A percentile compares a stretch with the other conserved stretches of the same genome.
phyloP scores from a whole-genome alignment of 2,797 vertebrate species.

The Pseudochirops corinnae region DNA sequence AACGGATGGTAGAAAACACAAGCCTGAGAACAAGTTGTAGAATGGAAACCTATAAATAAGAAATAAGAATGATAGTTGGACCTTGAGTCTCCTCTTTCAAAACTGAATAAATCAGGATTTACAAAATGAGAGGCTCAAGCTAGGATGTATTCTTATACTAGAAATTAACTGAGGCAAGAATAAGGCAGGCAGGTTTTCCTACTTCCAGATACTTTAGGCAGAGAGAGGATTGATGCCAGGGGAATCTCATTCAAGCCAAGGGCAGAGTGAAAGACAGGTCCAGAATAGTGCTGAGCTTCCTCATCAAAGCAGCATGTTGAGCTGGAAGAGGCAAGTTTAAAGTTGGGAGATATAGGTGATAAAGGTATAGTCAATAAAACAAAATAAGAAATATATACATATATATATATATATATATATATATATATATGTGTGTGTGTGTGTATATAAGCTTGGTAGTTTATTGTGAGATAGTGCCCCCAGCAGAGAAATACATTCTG shows the following conservation, averaged over 20 bases:
- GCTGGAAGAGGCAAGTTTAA: neutral
- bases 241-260: neutral
- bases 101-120: constrained; percentile 60
- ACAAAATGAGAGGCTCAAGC: constrained; percentile 53
- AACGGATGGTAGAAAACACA: constrained; percentile 51
- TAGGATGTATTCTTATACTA: constrained; percentile 55
- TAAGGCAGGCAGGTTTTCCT: constrained; percentile 44
- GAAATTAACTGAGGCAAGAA: constrained; percentile 58
- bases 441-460: neutral
- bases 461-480: neutral
- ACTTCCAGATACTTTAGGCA: constrained; percentile 27
- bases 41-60: constrained; percentile 70
- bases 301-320: neutral
- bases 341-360: neutral
- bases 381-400: neutral
- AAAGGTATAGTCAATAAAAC: neutral
- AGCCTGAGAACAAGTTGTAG: constrained; percentile 62
- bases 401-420: too few species aligned
- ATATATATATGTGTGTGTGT: too few species aligned
- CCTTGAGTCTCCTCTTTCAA: constrained; percentile 38
- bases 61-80: constrained; percentile 69
- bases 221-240: neutral
- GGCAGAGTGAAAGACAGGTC: neutral
- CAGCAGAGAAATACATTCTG: neutral
- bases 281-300: neutral